Evolutionary conservation across 2,888 invertebrate genomes (phyloP), one percentile per base, ranked within the genome.

Genomic region (Agrochola litura): DNA sequence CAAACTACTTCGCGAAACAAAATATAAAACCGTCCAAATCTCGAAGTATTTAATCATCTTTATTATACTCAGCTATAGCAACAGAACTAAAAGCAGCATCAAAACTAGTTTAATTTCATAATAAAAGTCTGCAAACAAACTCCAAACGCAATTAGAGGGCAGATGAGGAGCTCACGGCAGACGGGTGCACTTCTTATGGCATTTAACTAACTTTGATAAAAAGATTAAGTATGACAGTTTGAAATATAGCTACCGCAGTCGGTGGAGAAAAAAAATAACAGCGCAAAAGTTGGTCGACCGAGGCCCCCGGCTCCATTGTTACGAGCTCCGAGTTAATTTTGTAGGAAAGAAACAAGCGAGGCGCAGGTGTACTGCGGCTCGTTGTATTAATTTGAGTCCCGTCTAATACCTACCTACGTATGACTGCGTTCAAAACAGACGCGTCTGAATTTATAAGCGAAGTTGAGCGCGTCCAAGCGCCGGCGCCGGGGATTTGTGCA

Each of bases 161-260:
- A 94, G 95, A 95, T 93, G 95, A 94, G 91, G 89, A 90, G 92
- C 92, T 90, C 91, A 89, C 91, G 92, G 92, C 92, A 93, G 95
- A 93, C 95, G 95, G 95, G 94, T 96, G 96, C 96, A 95, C 93
- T 95, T 94, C 96, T 95, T 95, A 94, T 91, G 91, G 94, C 94
- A 92, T 95, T 96, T 96, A 96, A 94, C 96, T 94, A 96, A 96
- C 95, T 96, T 96, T 96, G 96, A 96, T 96, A 96, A 96, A 96
- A 95, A 96, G 96, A 96, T 96, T 96, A 96, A 96, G 93, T 96
- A 95, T 96, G 96, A 96, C 96, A 96, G 95, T 96, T 96, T 96
- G 96, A 96, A 96, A 96, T 96, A 96, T 96, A 94, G 96, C 96
- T 93, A 92, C 93, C 94, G 95, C 93, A 94, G 94, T 93, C 90